Percentiles rank a stretch among this genome's conserved stretches.
phyloP scores from a whole-genome alignment of 92 coral and sea anemone genomes.

The Zoanthus sociatus region DNA sequence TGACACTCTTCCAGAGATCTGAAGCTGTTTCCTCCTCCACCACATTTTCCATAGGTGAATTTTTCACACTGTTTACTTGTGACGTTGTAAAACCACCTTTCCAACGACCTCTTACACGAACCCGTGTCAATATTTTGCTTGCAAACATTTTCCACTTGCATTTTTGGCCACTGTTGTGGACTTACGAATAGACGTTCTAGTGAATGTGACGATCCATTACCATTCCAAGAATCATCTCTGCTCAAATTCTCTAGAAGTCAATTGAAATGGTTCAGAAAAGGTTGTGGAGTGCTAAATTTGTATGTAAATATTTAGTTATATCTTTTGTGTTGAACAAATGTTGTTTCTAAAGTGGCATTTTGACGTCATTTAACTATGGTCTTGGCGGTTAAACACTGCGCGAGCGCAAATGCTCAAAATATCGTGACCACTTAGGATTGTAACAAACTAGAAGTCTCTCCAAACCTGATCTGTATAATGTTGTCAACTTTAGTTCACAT shows the following conservation, averaged over 20 bases:
- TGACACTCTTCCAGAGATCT: constrained; percentile 38
- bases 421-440: no score
- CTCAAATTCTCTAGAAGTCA: not conserved
- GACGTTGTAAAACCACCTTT: constrained; percentile 41
- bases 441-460: no score
- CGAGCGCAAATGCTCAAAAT: no score
- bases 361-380: no score
- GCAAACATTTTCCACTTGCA: not conserved
- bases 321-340: no score
- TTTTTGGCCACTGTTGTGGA: not conserved
- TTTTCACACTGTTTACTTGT: constrained; percentile 20
- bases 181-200: not conserved
- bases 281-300: no score
- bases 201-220: not conserved
- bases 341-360: no score
- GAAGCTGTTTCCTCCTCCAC: constrained; percentile 31
- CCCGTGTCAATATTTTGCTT: not conserved
- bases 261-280: not conserved
- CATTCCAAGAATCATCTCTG: not conserved
- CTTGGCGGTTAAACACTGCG: no score
- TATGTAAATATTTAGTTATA: no score
- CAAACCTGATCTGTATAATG: no score
- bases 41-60: constrained; percentile 30
- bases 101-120: constrained; percentile 19
- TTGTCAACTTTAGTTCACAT: no score